phyloP scores from a whole-genome alignment of 1,140 invertebrate species.

The Lordiphosa mommai region DNA sequence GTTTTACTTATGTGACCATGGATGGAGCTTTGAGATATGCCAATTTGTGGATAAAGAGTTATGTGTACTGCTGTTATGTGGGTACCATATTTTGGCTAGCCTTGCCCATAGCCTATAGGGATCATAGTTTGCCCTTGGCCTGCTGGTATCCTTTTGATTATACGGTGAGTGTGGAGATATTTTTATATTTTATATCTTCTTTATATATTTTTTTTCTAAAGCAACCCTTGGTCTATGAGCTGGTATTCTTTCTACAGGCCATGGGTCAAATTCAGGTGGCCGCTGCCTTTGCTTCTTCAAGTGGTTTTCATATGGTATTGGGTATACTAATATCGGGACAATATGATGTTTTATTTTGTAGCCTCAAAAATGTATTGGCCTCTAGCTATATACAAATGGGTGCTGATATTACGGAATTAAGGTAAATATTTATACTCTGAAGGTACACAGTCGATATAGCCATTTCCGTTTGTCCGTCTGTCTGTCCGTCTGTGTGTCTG shows the following conservation, averaged over 20 bases:
- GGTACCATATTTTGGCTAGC: constrained; percentile 66
- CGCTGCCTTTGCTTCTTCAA: constrained; percentile 54
- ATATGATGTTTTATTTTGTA: constrained; percentile 66
- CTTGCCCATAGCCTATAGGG: constrained; percentile 58
- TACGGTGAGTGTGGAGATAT: constrained; percentile 26
- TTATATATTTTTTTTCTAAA: constrained; percentile 8
- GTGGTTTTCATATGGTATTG: constrained; percentile 61
- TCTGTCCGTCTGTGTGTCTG: no score
- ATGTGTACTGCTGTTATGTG: constrained; percentile 60
- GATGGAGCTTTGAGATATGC: constrained; percentile 31
- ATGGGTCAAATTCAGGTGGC: constrained; percentile 70
- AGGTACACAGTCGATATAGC: no score
- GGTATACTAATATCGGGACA: constrained; percentile 68
- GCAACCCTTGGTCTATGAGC: constrained; percentile 64
- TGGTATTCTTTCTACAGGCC: constrained; percentile 58
- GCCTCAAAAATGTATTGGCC: constrained; percentile 67
- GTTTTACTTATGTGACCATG: constrained; percentile 66
- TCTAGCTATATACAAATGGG: constrained; percentile 53
- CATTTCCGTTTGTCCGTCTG: no score
- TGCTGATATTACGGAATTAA: constrained; percentile 22
- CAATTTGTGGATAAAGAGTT: constrained; percentile 57
- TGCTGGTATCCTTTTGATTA: constrained; percentile 77
- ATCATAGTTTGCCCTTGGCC: constrained; percentile 58
- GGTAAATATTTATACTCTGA: constrained; percentile 8
- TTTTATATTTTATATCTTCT: no score